phyloP scores from a whole-genome alignment of 64 coral and sea anemone species.

The Pocillopora verrucosa region DNA sequence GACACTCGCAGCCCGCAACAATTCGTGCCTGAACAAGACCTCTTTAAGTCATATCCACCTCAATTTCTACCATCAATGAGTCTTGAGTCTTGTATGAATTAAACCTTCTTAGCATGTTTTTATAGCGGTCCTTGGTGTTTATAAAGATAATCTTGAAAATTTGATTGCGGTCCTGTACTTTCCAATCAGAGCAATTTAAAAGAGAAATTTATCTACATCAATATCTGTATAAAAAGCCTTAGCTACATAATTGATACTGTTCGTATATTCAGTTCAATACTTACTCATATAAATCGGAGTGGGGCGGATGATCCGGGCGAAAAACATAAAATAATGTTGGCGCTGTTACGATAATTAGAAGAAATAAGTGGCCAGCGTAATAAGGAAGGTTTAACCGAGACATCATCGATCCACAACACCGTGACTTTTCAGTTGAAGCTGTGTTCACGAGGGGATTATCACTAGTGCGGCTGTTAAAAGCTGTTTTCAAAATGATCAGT shows the following conservation, averaged over 20 bases:
- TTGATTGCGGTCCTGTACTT: too few relatives aligned
- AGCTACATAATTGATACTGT: not conserved
- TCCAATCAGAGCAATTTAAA: too few relatives aligned
- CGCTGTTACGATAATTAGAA: not conserved
- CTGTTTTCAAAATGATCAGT: not conserved
- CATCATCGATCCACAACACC: not conserved
- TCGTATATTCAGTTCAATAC: not conserved
- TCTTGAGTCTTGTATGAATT: too few relatives aligned
- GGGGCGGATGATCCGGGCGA: slow-evolving; percentile 13
- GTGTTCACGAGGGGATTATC: not conserved
- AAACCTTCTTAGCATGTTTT: too few relatives aligned
- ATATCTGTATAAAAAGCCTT: not conserved
- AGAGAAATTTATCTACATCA: too few relatives aligned
- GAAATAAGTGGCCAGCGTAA: not conserved
- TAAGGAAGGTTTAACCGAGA: not conserved
- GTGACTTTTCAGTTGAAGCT: not conserved
- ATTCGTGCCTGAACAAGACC: too few relatives aligned
- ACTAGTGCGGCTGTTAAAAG: not conserved
- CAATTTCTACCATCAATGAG: too few relatives aligned
- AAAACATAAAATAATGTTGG: slow-evolving; percentile 32
- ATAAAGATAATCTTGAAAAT: too few relatives aligned
- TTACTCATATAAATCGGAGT: slow-evolving; percentile 7
- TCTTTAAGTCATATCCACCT: too few relatives aligned
- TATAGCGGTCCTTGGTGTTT: too few relatives aligned
- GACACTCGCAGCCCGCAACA: too few relatives aligned